Evolutionary conservation across 1,140 invertebrate genomes (phyloP), one percentile per base, ranked within the genome.

Genomic region (Reticulitermes speratus): DNA sequence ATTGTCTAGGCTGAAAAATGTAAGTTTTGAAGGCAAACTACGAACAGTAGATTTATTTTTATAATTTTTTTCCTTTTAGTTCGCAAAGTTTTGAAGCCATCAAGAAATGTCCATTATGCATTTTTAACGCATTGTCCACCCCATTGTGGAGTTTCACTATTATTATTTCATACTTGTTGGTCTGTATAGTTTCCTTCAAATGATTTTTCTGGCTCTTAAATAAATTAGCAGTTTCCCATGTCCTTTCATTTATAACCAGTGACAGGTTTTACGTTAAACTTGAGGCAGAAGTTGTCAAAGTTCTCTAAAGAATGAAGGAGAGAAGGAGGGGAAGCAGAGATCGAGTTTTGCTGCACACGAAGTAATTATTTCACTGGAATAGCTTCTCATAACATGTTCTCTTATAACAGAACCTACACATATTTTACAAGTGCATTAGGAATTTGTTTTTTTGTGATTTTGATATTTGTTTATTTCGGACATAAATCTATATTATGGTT

Each of bases 221-320:
- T 75, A 75, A 75, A 75, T 75, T 75, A 75, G 65, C 6, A 75
- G n/a, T 65, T 75, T 75, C 65, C 65, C 65, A 75, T 75, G 65
- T 75, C 65, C 65, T 30, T 75, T 75, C 65, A 75, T 75, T 75
- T 75, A 75, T 75, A 75, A 75, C 65, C n/a, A 75, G 25, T 75
- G 65, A 75, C 65, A 75, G 65, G 65, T 75, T 75, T 75, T 75
- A 75, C 65, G 65, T 75, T 75, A 75, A 75, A 75, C 65, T 75
- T 75, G 65, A 11, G 14, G 65, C 65, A 75, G 65, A 75, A 75
- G 65, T 75, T 75, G 65, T 75, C 8, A 75, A 75, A 75, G 65
- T 75, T 75, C n/a, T 9, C 25, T 30, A 21, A 75, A 75, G 65
- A 75, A 75, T 75, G 65, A 75, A 25, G 8, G 65, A 75, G 25